Base-by-base conservation (phyloP, 2,113 vertebrate genomes). In the Calyptommatus sinebrachiatus region DNA sequence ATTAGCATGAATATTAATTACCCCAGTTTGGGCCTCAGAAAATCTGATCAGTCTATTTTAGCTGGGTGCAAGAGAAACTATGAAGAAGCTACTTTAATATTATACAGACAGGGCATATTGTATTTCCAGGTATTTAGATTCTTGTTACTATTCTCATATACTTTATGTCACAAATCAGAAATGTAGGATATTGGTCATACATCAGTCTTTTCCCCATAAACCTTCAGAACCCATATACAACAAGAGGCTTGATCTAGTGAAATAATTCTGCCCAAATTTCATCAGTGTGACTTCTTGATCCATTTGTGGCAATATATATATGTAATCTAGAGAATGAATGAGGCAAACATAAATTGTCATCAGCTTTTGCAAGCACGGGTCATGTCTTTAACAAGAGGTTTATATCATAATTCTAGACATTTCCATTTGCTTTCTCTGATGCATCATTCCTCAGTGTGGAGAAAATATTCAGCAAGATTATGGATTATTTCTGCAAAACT, bases 361-460 rank as follows among this genome's bases (percentile, higher is more conserved):
- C 10, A 63, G 68, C 46, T 61, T 76, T 57, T 46, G 11, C 10
- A 28, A 24, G 21, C 18, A 79, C 63, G 11, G 50, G 83, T 28
- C 11, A 78, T 73, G 75, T 24, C 29, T 21, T 0, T 48, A 65
- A 61, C 28, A 0, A 50, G 65, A 68, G 45, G 46, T 22, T 71
- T 50, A 29, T 62, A 29, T 22, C 10, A 14, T 16, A 72, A 9
- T 21, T 78, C 16, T n/a, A 61, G 24, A 28, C 48, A 57, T 66
- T 50, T 77, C 24, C 20, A 48, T 74, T 67, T 85, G 63, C 68
- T 77, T 73, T 71, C 26, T 83, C 57, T n/a, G 6, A 62, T 7
- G 29, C 22, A 31, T n/a, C 0, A 0, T 80, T 76, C 81, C 29
- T 35, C 28, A 57, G 66, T 35, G 69, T 71, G 1, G 0, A 0